Percentiles rank a stretch among this genome's conserved stretches.
These are phyloP conservation scores for Neodiprion pinetum DNA, from an alignment of 1,140 invertebrate genomes.

Conservation along the genomic window DNA sequence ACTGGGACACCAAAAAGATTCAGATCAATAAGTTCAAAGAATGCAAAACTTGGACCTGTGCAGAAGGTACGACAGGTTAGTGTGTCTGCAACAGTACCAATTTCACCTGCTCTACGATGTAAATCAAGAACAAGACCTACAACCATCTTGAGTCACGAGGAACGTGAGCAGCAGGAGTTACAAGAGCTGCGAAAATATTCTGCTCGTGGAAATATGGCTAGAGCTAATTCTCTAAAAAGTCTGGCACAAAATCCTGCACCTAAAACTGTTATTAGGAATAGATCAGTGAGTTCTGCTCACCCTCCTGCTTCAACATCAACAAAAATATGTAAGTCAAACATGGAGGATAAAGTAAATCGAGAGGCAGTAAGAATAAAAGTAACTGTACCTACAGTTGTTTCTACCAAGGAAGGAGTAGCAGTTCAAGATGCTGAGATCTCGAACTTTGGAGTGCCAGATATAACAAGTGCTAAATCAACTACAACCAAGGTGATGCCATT, in stretches of 20 bases:
- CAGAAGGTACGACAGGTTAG: constrained; percentile 34
- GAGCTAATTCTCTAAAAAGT: constrained; percentile 32
- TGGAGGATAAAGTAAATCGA: not conserved
- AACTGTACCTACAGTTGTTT: constrained; percentile 29
- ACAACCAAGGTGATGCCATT: constrained; percentile 57
- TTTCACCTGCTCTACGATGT: constrained; percentile 55
- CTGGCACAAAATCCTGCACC: constrained; percentile 20
- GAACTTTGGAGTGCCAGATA: constrained; percentile 51
- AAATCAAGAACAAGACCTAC: constrained; percentile 47
- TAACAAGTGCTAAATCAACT: constrained; percentile 33
- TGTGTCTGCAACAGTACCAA: constrained; percentile 50
- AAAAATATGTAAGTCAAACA: constrained; percentile 24
- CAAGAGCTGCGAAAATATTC: constrained; percentile 50
- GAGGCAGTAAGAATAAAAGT: constrained; percentile 27
- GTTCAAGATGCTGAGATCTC: constrained; percentile 41
- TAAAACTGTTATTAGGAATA: constrained; percentile 45
- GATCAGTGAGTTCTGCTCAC: constrained; percentile 31
- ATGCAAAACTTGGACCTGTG: constrained; percentile 32
- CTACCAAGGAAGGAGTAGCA: constrained; percentile 33
- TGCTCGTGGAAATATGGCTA: constrained; percentile 50
- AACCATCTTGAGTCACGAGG: constrained; percentile 41
- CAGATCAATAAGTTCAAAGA: constrained; percentile 38
- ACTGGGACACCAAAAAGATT: constrained; percentile 58
- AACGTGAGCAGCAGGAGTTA: constrained; percentile 48
- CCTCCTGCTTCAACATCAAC: constrained; percentile 47